These are phyloP conservation scores for Danaus plexippus DNA, from an alignment of 1,140 invertebrate species.

Conservation along the genomic window DNA sequence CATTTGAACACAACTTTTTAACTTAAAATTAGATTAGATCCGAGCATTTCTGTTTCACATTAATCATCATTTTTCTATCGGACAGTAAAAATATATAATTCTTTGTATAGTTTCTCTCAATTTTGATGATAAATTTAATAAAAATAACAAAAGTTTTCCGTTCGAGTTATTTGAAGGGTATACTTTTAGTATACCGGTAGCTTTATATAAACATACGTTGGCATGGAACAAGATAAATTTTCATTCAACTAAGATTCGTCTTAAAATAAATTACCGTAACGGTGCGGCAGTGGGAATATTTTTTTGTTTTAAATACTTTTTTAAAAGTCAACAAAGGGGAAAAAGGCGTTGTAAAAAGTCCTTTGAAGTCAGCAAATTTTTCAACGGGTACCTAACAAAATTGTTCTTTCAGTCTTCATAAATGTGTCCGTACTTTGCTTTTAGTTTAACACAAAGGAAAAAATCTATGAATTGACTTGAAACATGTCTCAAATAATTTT, in stretches of 20 bases:
- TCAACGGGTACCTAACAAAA: constrained; percentile 60
- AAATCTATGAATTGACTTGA: too few species aligned
- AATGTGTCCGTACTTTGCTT: constrained; percentile 56
- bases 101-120: too few species aligned
- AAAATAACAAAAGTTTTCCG: too few species aligned
- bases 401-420: constrained; percentile 64
- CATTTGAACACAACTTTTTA: too few species aligned
- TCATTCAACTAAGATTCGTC: constrained; percentile 18
- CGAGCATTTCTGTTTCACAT: too few species aligned
- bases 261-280: constrained; percentile 22
- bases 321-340: constrained; percentile 52
- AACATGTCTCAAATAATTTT: too few species aligned
- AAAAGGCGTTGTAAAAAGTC: constrained; percentile 53
- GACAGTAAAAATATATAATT: too few species aligned
- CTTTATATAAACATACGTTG: not conserved
- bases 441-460: constrained; percentile 5
- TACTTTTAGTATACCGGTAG: too few species aligned
- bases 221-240: constrained; percentile 8
- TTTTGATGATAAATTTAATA: too few species aligned
- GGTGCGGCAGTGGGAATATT: constrained; percentile 20
- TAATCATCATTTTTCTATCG: too few species aligned
- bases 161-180: too few species aligned
- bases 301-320: constrained; percentile 52
- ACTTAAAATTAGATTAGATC: too few species aligned
- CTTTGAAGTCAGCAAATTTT: constrained; percentile 64